phyloP scores from a whole-genome alignment of 1,140 invertebrate genomes.

The Drosophila albomicans region DNA sequence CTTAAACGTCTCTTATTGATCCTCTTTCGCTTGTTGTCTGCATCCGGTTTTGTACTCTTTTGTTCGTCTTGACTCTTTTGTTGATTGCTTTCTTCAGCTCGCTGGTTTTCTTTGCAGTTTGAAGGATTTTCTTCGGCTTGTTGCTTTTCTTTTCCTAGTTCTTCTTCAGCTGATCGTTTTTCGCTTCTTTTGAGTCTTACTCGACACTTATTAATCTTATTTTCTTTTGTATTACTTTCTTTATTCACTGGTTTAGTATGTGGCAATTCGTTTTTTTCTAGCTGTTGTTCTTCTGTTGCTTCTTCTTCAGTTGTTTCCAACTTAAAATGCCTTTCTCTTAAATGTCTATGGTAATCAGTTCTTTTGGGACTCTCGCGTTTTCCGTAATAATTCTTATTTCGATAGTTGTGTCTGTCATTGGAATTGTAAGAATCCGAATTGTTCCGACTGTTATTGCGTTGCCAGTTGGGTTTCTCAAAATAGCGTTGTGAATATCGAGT shows the following conservation, averaged over 20 bases:
- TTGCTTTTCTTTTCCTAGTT: too few relatives aligned
- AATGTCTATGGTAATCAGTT: slow-evolving; percentile 19
- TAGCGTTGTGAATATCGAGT: slow-evolving; percentile 3
- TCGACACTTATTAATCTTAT: too few relatives aligned
- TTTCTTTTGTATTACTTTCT: too few relatives aligned
- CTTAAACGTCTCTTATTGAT: neutral
- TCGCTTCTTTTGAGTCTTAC: too few relatives aligned
- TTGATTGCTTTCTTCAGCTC: neutral
- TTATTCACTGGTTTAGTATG: too few relatives aligned
- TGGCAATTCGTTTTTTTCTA: neutral
- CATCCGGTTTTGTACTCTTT: neutral
- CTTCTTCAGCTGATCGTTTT: too few relatives aligned
- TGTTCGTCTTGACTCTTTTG: neutral
- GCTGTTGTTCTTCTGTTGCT: neutral
- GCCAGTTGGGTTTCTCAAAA: slow-evolving; percentile 2
- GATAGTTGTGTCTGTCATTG: neutral
- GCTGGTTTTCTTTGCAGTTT: neutral
- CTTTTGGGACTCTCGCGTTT: slow-evolving; percentile 7
- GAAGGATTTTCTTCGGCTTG: neutral
- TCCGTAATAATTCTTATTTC: neutral
- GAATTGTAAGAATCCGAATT: slow-evolving; percentile 2
- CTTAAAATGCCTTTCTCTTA: neutral
- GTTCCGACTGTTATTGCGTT: slow-evolving; percentile 18
- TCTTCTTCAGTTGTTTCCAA: neutral
- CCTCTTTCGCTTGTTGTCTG: neutral